Base-by-base conservation (phyloP, 2,113 vertebrate genomes). In the Gallinago jamesoni region DNA sequence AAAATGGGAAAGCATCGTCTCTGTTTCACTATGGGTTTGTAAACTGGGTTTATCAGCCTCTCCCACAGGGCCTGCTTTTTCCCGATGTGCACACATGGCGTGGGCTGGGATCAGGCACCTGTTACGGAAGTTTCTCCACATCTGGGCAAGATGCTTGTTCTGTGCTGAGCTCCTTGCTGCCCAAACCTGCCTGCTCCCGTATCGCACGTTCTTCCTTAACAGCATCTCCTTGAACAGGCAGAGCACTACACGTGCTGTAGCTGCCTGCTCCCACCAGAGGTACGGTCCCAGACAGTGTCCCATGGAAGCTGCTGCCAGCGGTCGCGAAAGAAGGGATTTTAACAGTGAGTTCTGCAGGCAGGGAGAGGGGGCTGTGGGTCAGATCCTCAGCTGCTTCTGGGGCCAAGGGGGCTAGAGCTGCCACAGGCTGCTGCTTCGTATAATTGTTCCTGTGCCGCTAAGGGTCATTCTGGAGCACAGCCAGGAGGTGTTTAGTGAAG, bases 191-290 rank as follows among this genome's bases (percentile, higher is more conserved):
- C 74, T 63, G 57, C 12, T 75, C 5, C 10, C 5, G 1, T 8
- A 20, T 7, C 1, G 4, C 43, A 47, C 16, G 8, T 21, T 1
- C 10, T 28, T 12, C 7, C 24, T 3, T 5, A 68, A 66, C 14
- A 78, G 31, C n/a, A 3, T 10, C 12, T 48, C 74, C 48, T 70
- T 37, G 14, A n/a, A 21, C 15, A 33, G 37, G 64, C 43, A 39
- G 53, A 77, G 76, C 50, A 18, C 24, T 3, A 8, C 5, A 0
- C 3, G 24, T 1, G 2, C 21, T 53, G 57, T 7, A 66, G 31
- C 25, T 84, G 69, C 33, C 39, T 10, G 25, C 14, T 35, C 35
- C 28, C 15, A 20, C 72, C 75, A 45, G 56, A n/a, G 50, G 11
- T 22, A 15, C 0, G 5, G 4, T 50, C 39, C 33, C 31, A 68